Conservation (phyloP, 23 tunicate species). For the Ascidia mentula region DNA sequence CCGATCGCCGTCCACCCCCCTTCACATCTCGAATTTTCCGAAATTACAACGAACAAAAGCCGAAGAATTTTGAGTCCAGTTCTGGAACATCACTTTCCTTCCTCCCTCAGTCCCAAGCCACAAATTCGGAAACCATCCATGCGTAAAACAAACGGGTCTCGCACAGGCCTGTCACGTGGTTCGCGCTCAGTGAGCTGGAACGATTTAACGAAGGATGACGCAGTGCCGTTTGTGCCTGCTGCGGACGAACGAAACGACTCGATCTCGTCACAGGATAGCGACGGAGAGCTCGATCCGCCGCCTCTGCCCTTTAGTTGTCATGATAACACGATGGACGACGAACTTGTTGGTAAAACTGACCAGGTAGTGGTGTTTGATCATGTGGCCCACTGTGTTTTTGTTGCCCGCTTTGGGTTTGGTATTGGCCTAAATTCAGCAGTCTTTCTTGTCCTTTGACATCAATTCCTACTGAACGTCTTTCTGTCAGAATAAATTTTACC, state of each 20-base stretch:
- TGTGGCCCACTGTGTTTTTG: no score
- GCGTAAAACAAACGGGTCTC: not conserved
- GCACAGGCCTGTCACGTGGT: not conserved
- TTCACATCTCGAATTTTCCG: not conserved
- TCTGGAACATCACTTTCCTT: constrained; percentile 7
- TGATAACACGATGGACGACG: not conserved
- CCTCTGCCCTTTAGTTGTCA: constrained; percentile 12
- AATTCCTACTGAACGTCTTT: no score
- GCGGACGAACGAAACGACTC: not conserved
- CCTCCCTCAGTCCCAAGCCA: not conserved
- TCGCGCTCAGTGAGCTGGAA: constrained; percentile 38
- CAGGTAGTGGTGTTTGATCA: not conserved
- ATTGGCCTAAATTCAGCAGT: no score
- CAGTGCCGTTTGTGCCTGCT: not conserved
- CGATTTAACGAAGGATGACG: constrained; percentile 23
- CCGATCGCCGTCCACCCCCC: constrained; percentile 22
- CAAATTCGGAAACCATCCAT: constrained; percentile 1
- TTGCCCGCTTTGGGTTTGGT: no score
- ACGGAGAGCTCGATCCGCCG: constrained; percentile 3
- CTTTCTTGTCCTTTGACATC: no score
- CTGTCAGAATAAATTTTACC: no score
- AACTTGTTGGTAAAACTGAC: not conserved
- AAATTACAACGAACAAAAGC: constrained; percentile 5
- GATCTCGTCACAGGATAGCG: constrained; percentile 10
- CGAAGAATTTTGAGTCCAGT: constrained; percentile 29